These are phyloP conservation scores for Astyanax mexicanus DNA, from an alignment of 2,797 vertebrate species.

Conservation along the genomic window DNA sequence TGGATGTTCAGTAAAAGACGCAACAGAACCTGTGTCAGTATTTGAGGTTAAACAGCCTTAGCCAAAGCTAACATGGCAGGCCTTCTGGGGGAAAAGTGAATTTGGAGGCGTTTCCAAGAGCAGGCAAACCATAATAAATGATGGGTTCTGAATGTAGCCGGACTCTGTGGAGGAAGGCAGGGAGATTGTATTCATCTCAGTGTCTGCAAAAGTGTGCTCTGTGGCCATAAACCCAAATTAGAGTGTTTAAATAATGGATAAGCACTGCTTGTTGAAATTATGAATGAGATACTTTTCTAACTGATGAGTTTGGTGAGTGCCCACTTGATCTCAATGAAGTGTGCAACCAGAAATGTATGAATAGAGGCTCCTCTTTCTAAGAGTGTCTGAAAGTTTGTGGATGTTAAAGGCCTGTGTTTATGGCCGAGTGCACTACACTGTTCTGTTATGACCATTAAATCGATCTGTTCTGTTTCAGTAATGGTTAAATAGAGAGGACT, in stretches of 20 bases:
- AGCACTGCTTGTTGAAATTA: not conserved
- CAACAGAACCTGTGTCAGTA: slow-evolving; percentile 69
- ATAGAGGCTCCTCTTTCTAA: not conserved
- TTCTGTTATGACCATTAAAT: not conserved
- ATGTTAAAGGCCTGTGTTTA: not conserved
- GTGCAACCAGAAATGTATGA: slow-evolving; percentile 64
- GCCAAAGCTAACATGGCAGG: slow-evolving; percentile 71
- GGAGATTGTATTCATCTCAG: slow-evolving; percentile 51
- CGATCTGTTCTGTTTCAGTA: not conserved
- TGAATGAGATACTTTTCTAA: slow-evolving; percentile 3
- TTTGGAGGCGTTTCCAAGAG: slow-evolving; percentile 49
- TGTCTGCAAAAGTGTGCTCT: slow-evolving; percentile 11
- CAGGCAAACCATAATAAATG: slow-evolving; percentile 59
- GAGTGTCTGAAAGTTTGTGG: not conserved
- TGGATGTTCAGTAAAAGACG: slow-evolving; percentile 56
- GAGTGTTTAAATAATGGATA: not conserved
- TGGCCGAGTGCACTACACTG: not conserved
- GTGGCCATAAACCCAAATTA: slow-evolving; percentile 7
- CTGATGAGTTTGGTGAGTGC: slow-evolving; percentile 62
- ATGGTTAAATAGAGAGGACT: not conserved
- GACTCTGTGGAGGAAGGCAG: slow-evolving; percentile 48
- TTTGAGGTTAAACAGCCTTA: slow-evolving; percentile 63
- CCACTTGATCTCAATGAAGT: slow-evolving; percentile 61
- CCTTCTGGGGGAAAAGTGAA: slow-evolving; percentile 20
- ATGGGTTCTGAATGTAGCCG: slow-evolving; percentile 42